phyloP scores from a whole-genome alignment of 2,113 vertebrate genomes.

The Eclectus roratus region DNA sequence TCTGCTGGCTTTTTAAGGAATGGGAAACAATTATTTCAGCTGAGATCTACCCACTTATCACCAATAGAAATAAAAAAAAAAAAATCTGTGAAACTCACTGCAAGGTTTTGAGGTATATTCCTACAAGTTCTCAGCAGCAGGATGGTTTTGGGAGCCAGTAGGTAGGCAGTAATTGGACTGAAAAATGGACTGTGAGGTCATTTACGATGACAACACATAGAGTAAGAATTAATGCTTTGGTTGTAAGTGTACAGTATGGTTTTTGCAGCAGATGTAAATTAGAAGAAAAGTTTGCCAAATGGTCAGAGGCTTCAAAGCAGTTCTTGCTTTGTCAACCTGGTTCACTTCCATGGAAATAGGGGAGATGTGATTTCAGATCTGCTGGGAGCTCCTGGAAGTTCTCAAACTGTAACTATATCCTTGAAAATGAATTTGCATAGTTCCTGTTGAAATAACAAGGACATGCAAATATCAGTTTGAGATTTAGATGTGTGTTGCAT shows the following conservation, averaged over 20 bases:
- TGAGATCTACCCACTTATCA: neutral
- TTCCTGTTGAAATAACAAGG: conserved; percentile 57
- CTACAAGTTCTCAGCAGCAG: neutral
- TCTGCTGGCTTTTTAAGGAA: neutral
- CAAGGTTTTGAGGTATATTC: neutral
- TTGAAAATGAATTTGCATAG: conserved; percentile 31
- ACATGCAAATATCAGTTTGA: conserved; percentile 39
- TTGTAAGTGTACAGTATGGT: neutral
- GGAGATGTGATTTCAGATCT: neutral
- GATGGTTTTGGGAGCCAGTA: neutral
- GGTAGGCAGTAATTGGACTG: conserved; percentile 30
- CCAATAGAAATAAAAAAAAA: neutral
- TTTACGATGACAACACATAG: neutral
- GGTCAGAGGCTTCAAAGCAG: neutral
- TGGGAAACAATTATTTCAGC: neutral
- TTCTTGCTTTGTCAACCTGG: neutral
- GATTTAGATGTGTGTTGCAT: conserved; percentile 22
- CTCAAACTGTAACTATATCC: neutral
- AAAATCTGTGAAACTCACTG: neutral
- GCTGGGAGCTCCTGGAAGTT: neutral
- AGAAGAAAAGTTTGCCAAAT: neutral
- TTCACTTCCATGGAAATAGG: neutral
- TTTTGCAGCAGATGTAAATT: neutral
- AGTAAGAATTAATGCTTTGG: conserved; percentile 24
- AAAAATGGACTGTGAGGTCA: neutral